A percentile compares a stretch with the other conserved stretches of the same genome.
Evolutionary conservation across 2,797 vertebrate genomes (phyloP).

Genomic region (Argentina silus): DNA sequence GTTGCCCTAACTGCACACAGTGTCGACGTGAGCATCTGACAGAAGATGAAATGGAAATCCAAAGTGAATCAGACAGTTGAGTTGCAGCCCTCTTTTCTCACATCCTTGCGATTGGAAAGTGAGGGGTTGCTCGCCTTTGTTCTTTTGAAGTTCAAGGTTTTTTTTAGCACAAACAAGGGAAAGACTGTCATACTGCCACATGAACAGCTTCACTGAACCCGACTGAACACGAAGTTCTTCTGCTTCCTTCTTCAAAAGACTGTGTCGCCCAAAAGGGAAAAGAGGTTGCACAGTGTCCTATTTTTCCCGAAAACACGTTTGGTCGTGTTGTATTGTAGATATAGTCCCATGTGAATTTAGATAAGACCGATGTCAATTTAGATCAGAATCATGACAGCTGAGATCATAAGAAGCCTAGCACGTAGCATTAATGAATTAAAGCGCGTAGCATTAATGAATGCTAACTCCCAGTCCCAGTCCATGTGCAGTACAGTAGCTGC

Average conservation of each 20-base stretch:
- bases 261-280: neutral
- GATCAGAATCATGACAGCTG: too few relatives aligned
- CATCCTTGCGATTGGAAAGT: constrained; percentile 33
- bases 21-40: constrained; percentile 35
- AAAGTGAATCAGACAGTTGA: constrained; percentile 45
- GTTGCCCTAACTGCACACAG: neutral
- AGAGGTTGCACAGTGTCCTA: neutral
- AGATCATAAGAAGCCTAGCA: too few relatives aligned
- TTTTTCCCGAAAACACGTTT: neutral
- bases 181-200: constrained; percentile 36
- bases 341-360: neutral
- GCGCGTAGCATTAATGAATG: too few relatives aligned
- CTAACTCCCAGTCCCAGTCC: too few relatives aligned
- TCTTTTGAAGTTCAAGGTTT: constrained; percentile 55
- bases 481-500: too few relatives aligned
- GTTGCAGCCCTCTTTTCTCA: constrained; percentile 45
- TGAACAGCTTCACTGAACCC: constrained; percentile 47
- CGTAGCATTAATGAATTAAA: too few relatives aligned
- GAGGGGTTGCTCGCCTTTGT: constrained; percentile 38
- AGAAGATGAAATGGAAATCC: constrained; percentile 51
- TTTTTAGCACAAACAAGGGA: constrained; percentile 41
- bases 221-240: constrained; percentile 12
- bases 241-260: neutral
- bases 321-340: neutral
- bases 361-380: too few relatives aligned